Conservation (phyloP, 1,140 invertebrate genomes). For the Papilio helenus region DNA sequence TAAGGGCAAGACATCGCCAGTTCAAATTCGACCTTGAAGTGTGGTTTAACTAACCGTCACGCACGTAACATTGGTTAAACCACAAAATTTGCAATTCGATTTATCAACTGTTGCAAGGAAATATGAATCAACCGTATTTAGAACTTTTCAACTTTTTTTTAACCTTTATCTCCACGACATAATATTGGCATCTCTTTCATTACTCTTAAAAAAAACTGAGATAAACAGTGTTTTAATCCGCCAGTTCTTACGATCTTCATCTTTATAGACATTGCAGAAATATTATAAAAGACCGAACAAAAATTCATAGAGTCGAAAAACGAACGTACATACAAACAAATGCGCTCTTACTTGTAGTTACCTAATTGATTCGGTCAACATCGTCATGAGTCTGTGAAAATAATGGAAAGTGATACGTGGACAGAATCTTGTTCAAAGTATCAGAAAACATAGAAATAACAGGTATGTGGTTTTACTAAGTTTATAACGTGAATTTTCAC, state of each 20-base stretch:
- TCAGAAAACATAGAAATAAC: background rate
- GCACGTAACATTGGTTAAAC: background rate
- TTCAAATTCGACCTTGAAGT: background rate
- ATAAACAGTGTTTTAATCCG: no score
- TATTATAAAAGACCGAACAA: background rate
- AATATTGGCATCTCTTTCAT: no score
- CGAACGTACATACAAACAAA: background rate
- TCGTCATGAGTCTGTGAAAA: conserved; percentile 3
- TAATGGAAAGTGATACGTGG: conserved; percentile 4
- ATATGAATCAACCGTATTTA: background rate
- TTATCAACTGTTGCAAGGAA: background rate
- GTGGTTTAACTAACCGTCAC: background rate
- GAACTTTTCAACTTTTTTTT: background rate
- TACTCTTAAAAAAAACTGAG: no score
- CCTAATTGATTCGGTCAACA: background rate
- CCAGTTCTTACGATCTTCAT: background rate
- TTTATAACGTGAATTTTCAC: no score
- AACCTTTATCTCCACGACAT: no score
- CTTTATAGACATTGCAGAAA: background rate
- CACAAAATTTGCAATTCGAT: background rate
- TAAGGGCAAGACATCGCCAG: background rate
- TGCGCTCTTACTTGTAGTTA: background rate
- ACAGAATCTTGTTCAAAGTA: background rate
- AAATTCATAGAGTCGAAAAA: background rate
- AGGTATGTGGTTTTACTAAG: no score